phyloP scores from a whole-genome alignment of 1,140 invertebrate species.

The Papilio polyxenes region DNA sequence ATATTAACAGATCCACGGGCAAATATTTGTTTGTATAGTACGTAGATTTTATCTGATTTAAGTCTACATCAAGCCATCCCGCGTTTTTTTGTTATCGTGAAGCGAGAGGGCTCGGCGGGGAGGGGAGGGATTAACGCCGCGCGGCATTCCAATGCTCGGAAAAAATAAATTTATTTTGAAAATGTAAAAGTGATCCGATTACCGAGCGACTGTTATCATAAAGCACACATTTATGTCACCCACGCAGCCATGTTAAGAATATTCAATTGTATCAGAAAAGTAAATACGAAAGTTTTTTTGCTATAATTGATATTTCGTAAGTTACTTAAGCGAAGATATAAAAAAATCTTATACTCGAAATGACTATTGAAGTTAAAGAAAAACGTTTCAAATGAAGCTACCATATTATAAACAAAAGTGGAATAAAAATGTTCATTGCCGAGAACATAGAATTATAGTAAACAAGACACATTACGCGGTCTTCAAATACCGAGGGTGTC shows the following conservation, averaged over 20 bases:
- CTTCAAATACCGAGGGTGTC: conserved; percentile 15
- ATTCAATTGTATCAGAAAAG: not conserved
- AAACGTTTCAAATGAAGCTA: too few relatives aligned
- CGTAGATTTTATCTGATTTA: conserved; percentile 31
- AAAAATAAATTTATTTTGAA: conserved; percentile 41
- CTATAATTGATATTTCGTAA: not conserved
- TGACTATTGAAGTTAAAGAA: too few relatives aligned
- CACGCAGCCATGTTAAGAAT: not conserved
- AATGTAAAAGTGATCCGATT: conserved; percentile 37
- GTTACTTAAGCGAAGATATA: not conserved
- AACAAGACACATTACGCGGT: conserved; percentile 1
- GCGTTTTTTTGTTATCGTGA: conserved; percentile 57
- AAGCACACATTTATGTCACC: conserved; percentile 19
- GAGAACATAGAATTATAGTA: not conserved
- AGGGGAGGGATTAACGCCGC: conserved; percentile 56
- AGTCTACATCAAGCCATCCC: conserved; percentile 51
- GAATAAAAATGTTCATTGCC: not conserved
- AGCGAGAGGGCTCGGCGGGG: conserved; percentile 50
- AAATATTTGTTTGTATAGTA: conserved; percentile 45
- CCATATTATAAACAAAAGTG: not conserved
- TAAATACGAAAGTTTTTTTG: not conserved
- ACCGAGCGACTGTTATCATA: not conserved
- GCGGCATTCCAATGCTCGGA: conserved; percentile 54
- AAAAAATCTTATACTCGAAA: not conserved
- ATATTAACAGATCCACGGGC: conserved; percentile 47